phyloP scores from a whole-genome alignment of 2,797 vertebrate genomes.

The Tapera naevia region DNA sequence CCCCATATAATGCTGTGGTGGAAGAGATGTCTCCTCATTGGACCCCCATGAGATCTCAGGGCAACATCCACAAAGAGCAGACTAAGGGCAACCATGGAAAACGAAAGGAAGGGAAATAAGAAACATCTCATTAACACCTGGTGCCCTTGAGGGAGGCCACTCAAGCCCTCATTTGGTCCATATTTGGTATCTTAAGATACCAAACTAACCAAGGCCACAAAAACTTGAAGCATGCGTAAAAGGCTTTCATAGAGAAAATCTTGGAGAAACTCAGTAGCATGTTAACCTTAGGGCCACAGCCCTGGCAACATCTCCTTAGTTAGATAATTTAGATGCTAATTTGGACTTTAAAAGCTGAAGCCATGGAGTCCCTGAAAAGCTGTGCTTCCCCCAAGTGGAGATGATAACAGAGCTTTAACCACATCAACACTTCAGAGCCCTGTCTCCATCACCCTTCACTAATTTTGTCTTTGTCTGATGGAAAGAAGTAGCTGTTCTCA shows the following conservation, averaged over 20 bases:
- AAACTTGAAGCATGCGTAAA: neutral
- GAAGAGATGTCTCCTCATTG: neutral
- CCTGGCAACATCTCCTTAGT: neutral
- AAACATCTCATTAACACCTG: neutral
- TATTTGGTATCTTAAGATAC: neutral
- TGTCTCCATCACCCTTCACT: neutral
- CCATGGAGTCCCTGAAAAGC: neutral
- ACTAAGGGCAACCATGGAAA: neutral
- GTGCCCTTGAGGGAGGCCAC: neutral
- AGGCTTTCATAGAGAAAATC: neutral
- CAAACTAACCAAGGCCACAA: neutral
- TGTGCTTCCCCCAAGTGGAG: neutral
- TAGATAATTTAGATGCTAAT: neutral
- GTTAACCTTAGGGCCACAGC: neutral
- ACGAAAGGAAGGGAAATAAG: neutral
- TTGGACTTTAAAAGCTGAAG: neutral
- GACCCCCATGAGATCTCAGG: neutral
- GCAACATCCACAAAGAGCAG: neutral
- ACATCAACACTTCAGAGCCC: neutral
- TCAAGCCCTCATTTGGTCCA: neutral
- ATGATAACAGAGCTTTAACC: neutral
- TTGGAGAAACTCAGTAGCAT: neutral
- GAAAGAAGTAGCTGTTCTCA: constrained; percentile 1
- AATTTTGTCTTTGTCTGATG: neutral
- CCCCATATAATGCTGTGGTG: rapidly evolving